phyloP scores from a whole-genome alignment of 2,888 invertebrate species.

The Drosophila acutilabella region DNA sequence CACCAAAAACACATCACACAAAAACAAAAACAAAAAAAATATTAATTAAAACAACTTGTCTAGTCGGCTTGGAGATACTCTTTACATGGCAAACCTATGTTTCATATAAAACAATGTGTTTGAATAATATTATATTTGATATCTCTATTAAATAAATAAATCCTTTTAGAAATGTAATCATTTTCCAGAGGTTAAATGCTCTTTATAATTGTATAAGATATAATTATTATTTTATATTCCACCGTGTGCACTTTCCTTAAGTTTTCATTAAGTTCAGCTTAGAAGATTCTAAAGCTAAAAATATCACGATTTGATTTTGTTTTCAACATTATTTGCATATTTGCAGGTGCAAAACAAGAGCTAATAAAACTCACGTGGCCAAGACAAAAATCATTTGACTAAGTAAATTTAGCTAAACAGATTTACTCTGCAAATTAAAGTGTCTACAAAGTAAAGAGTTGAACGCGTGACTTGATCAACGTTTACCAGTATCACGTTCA shows the following conservation, averaged over 20 bases:
- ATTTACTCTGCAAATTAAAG: constrained; percentile 36
- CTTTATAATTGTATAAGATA: too few relatives aligned
- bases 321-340: constrained; percentile 69
- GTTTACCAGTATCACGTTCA: constrained; percentile 2
- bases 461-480: constrained; percentile 18
- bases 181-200: too few relatives aligned
- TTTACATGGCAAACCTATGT: too few relatives aligned
- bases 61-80: constrained; percentile 34
- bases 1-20: constrained; percentile 24
- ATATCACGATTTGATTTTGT: constrained; percentile 44
- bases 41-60: neutral
- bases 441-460: constrained; percentile 14
- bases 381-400: constrained; percentile 25
- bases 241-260: neutral
- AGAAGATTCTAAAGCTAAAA: constrained; percentile 37
- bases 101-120: too few relatives aligned
- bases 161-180: too few relatives aligned
- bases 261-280: neutral
- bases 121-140: too few relatives aligned
- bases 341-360: constrained; percentile 22
- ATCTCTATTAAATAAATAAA: too few relatives aligned
- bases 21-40: constrained; percentile 29
- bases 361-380: constrained; percentile 45
- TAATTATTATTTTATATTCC: too few relatives aligned
- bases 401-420: constrained; percentile 72